phyloP scores from a whole-genome alignment of 2,113 vertebrate genomes.

The Pungitius pungitius region DNA sequence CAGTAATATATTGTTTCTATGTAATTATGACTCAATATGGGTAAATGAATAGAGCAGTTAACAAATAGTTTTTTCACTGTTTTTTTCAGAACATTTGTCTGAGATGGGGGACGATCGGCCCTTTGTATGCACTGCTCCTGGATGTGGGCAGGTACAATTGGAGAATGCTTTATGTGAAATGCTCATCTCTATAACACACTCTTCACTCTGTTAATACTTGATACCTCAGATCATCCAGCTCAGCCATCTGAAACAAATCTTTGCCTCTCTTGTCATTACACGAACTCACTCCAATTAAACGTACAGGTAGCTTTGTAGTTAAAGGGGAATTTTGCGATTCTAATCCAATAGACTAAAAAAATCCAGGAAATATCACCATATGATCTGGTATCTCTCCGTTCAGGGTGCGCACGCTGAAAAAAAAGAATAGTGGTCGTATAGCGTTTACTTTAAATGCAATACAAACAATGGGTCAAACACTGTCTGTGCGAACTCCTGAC shows the following conservation, averaged over 20 bases:
- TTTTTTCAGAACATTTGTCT: conserved; percentile 61
- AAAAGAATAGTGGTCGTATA: background rate
- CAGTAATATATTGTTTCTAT: background rate
- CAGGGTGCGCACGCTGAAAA: background rate
- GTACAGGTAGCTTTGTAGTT: background rate
- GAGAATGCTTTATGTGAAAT: background rate
- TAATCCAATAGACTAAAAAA: background rate
- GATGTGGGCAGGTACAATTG: conserved; percentile 94
- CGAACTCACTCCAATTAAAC: background rate
- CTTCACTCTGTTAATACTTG: background rate
- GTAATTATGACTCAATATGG: background rate
- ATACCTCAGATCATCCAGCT: background rate
- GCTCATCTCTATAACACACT: background rate
- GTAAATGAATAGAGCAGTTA: background rate
- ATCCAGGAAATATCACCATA: background rate
- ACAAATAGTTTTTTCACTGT: conserved; percentile 7
- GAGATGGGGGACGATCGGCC: conserved; percentile 97
- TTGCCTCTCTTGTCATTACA: background rate
- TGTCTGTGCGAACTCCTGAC: too few relatives aligned
- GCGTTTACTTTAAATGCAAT: background rate
- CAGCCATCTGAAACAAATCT: background rate
- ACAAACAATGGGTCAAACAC: too few relatives aligned
- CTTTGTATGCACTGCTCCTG: conserved; percentile 93
- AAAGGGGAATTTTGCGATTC: background rate
- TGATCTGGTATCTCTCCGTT: background rate